phyloP scores from a whole-genome alignment of 2,797 vertebrate genomes.

The Cynodonichthys magdalenae region DNA sequence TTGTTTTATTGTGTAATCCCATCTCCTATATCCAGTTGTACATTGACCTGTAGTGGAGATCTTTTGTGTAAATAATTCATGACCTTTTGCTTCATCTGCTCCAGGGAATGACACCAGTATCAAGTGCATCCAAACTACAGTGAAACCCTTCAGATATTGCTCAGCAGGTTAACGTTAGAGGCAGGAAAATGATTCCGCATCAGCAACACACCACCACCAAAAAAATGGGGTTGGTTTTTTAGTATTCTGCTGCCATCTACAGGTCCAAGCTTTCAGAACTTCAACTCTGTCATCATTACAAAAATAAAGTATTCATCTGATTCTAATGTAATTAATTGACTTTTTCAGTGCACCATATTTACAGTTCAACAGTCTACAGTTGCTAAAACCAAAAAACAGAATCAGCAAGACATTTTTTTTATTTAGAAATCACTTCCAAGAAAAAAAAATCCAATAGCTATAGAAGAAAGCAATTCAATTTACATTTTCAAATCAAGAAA shows the following conservation, averaged over 20 bases:
- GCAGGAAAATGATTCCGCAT: constrained; percentile 38
- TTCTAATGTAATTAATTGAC: neutral
- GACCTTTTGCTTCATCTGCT: constrained; percentile 17
- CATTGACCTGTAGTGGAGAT: neutral
- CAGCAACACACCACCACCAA: constrained; percentile 18
- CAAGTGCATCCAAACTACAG: constrained; percentile 47
- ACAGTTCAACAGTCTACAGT: neutral
- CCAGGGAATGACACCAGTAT: constrained; percentile 16
- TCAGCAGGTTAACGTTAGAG: constrained; percentile 46
- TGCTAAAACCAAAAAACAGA: constrained; percentile 7
- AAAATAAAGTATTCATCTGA: no score
- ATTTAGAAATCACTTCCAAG: constrained; percentile 75
- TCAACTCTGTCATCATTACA: neutral
- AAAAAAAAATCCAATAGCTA: constrained; percentile 43
- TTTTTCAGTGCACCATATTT: neutral
- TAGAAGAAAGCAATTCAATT: constrained; percentile 24
- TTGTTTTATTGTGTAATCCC: neutral
- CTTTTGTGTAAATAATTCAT: constrained; percentile 4
- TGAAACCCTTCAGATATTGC: constrained; percentile 28
- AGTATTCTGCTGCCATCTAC: constrained; percentile 65
- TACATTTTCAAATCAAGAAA: constrained; percentile 30
- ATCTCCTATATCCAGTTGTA: neutral
- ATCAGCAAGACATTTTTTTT: constrained; percentile 63
- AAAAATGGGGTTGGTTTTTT: constrained; percentile 8
- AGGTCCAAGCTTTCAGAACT: constrained; percentile 10